Conservation (phyloP, 2,888 invertebrate species). For the Chrysomela aeneicollis region DNA sequence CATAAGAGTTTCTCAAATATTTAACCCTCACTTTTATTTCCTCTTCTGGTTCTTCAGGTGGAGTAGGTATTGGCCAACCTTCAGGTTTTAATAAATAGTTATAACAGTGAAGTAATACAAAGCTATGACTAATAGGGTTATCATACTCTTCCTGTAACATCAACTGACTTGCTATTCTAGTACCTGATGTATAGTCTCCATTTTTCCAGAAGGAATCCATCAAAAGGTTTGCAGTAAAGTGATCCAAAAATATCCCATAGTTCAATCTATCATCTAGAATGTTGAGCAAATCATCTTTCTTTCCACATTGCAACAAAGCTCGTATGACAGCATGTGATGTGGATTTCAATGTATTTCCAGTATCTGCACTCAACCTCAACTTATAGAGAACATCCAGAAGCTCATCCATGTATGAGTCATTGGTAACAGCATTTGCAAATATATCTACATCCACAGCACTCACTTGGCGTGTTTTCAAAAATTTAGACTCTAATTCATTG, state of each 20-base stretch:
- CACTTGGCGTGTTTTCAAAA: constrained; percentile 68
- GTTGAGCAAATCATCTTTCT: constrained; percentile 71
- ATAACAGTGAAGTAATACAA: constrained; percentile 79
- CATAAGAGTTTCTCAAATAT: constrained; percentile 81
- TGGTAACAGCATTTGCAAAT: constrained; percentile 74
- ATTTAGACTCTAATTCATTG: constrained; percentile 73
- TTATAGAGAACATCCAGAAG: constrained; percentile 75
- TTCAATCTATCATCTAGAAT: constrained; percentile 82
- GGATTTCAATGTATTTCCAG: constrained; percentile 76
- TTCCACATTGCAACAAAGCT: constrained; percentile 65
- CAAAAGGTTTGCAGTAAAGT: constrained; percentile 78
- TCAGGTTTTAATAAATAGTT: constrained; percentile 70
- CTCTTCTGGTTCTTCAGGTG: constrained; percentile 60
- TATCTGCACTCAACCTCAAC: constrained; percentile 76
- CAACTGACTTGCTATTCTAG: constrained; percentile 77
- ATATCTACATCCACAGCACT: constrained; percentile 86
- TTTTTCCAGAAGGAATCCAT: constrained; percentile 79
- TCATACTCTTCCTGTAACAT: constrained; percentile 91
- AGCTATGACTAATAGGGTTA: constrained; percentile 72
- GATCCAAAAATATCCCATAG: constrained; percentile 92
- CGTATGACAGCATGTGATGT: constrained; percentile 84
- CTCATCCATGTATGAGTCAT: constrained; percentile 72
- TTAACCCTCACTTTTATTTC: constrained; percentile 69
- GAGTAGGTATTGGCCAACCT: constrained; percentile 59
- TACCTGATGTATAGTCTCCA: constrained; percentile 74